phyloP scores from a whole-genome alignment of 1,140 invertebrate genomes.

The Zaprionus kolodkinae region DNA sequence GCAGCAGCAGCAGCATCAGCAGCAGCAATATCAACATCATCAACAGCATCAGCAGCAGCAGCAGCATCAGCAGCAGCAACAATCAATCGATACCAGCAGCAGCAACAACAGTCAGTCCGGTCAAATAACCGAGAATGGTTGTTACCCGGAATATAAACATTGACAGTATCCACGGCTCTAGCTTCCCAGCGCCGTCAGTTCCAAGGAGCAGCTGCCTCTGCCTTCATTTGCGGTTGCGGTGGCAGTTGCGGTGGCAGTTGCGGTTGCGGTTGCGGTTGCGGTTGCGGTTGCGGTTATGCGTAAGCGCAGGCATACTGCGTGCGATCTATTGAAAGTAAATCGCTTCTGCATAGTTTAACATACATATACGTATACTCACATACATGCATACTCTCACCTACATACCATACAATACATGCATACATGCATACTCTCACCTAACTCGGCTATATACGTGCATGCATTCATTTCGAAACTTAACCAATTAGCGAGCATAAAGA shows the following conservation, averaged over 20 bases:
- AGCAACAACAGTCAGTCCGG: conserved; percentile 84
- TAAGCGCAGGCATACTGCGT: background rate
- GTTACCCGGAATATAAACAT: conserved; percentile 86
- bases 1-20: conserved; percentile 40
- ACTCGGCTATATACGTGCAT: conserved; percentile 1
- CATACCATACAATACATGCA: too few species aligned
- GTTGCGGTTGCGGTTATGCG: background rate
- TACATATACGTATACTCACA: conserved; percentile 32
- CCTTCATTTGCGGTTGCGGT: background rate
- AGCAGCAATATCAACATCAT: conserved; percentile 55
- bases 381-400: conserved; percentile 8
- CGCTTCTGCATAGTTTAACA: conserved; percentile 10
- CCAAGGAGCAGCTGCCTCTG: too few species aligned
- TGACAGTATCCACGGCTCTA: conserved; percentile 83
- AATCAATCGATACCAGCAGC: conserved; percentile 82
- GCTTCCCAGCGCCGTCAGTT: too few species aligned
- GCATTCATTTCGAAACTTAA: conserved; percentile 10
- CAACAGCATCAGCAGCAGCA: conserved; percentile 65
- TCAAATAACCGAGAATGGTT: conserved; percentile 84
- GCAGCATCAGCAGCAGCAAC: conserved; percentile 74
- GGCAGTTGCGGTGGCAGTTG: background rate
- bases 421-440: background rate
- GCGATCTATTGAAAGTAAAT: conserved; percentile 1
- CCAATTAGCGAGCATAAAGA: background rate
- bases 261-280: background rate